Base-by-base conservation (phyloP, 2,113 vertebrate species). In the Gavia stellata region DNA sequence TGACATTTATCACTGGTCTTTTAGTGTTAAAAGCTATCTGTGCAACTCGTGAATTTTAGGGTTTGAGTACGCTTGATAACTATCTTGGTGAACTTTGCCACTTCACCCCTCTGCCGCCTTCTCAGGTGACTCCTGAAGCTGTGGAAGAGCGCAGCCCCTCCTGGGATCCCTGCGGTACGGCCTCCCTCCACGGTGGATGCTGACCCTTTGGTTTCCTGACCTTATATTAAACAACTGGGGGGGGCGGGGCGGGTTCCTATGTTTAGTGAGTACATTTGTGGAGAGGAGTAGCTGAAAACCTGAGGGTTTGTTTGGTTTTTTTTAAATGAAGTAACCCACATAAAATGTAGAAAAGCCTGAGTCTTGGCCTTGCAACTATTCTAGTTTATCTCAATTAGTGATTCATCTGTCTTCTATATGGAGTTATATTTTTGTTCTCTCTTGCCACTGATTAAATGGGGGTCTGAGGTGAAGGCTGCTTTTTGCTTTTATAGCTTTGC, bases 401-500 rank as follows among this genome's bases (percentile, higher is more conserved):
- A 82, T 82, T 91, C 38, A 29, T 58, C 65, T 78, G 52, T 68
- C 88, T 70, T 61, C 42, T 93, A 1, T 21, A 44, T 6, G 6
- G 47, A 75, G 38, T 70, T 68, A 21, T 4, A 24, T 77, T 86
- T 95, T 93, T 73, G 23, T 68, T 91, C 77, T 83, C 63, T 87
- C 29, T 90, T 89, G 40, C 77, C 74, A 24, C 61, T 96, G 67
- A 92, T 95, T 88, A 89, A 73, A 66, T 96, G 56, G 52, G 85
- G 78, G 28, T 67, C 92, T 94, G 84, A 94, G 67, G 90, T 95
- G 38, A 92, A 89, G 82, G 55, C 50, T 92, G 88, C 62, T 81
- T 47, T 96, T 72, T 67, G 42, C 90, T 97, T 97, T 94, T 95
- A 78, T 73, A 83, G 90, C 75, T 92, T 88, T 96, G 80, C 75